Base-by-base conservation (phyloP, 2,113 vertebrate species). In the Enhydra lutris region DNA sequence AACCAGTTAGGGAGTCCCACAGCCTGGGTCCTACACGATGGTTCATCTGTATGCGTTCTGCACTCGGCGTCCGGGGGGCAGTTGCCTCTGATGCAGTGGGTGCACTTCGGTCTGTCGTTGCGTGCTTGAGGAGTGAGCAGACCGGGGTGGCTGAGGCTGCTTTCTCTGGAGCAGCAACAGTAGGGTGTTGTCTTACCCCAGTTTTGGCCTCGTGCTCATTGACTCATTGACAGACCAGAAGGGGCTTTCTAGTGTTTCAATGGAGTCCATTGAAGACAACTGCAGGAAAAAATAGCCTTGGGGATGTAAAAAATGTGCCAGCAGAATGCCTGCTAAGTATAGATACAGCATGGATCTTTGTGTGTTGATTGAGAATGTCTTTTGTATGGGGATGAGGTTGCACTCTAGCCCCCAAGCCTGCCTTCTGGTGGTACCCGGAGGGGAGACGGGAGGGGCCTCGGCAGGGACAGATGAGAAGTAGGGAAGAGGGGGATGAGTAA, bases 181-280 rank as follows among this genome's bases (percentile, higher is more conserved):
- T 88, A 81, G 90, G n/a, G 34, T 91, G 76, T 97, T 98, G 91
- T 97, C 45, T 69, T 55, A 52, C 67, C 4, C 85, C 36, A 93
- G 59, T 89, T 94, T 94, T 67, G 85, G 39, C 84, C 74, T 94
- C 50, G 1, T 39, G 88, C 18, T n/a, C 52, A 91, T 34, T 83
- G 88, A 91, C 21, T n/a, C 57, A 91, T 34, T 83, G 88, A 88
- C 76, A 42, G 55, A n/a, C 74, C 94, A 87, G 29, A 95, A 91
- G 73, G 42, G 45, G 31, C 39, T 92, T 96, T 86, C 85, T 93
- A 15, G 55, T n/a, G 78, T 93, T 95, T 98, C 97, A 96, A 73
- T 91, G 36, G 96, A 97, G 82, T 45, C 96, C 74, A 97, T 96
- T 98, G 97, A 97, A 95, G 67, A 96, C 34, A 83, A 92, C 29